A percentile compares a stretch with the other conserved stretches of the same genome.
Evolutionary conservation across 1,140 invertebrate genomes (phyloP).

Genomic region (Babylonia areolata): DNA sequence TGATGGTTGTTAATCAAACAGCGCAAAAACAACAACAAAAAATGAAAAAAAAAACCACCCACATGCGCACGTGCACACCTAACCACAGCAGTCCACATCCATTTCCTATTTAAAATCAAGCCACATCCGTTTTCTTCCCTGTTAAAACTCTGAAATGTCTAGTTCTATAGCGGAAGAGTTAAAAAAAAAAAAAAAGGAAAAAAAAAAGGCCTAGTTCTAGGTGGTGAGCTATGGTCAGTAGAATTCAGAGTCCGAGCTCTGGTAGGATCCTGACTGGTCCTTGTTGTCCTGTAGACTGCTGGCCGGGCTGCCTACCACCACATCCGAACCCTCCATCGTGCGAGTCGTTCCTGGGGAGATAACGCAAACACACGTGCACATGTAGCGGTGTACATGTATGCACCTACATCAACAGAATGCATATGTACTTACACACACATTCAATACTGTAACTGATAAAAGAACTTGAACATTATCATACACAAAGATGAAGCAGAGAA

Average conservation of each 20-base stretch:
- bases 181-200: no score
- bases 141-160: not conserved
- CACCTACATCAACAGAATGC: no score
- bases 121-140: not conserved
- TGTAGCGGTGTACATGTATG: no score
- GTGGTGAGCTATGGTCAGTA: conserved; percentile 56
- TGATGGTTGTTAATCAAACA: not conserved
- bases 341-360: conserved; percentile 56
- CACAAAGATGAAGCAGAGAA: no score
- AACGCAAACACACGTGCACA: not conserved
- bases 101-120: no score
- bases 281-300: conserved; percentile 58
- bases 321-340: conserved; percentile 50
- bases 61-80: not conserved
- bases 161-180: no score
- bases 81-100: not conserved
- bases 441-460: no score
- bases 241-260: conserved; percentile 75
- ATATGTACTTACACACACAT: no score
- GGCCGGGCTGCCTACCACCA: conserved; percentile 50
- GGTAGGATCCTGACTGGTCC: conserved; percentile 69
- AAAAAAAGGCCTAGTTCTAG: not conserved
- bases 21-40: no score
- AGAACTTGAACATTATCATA: no score
- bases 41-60: not conserved